phyloP scores from a whole-genome alignment of 1,140 invertebrate genomes.

The Ceratitis capitata region DNA sequence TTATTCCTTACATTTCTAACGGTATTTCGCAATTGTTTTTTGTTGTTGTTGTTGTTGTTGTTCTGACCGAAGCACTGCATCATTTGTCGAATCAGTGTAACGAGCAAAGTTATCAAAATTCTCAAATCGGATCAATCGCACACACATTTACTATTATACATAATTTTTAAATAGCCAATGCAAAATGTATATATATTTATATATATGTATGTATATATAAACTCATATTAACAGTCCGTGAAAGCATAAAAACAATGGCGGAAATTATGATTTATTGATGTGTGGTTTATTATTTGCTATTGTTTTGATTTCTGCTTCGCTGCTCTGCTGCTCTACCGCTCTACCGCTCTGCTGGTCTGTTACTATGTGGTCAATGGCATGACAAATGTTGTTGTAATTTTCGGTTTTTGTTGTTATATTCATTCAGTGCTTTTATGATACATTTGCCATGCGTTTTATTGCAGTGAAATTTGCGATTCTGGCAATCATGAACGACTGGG shows the following conservation, averaged over 20 bases:
- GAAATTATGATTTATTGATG: slow-evolving; percentile 6
- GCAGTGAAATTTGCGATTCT: too few species aligned
- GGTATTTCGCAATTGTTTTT: not conserved
- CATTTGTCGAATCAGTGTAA: not conserved
- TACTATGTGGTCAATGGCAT: not conserved
- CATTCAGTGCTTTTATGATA: too few species aligned
- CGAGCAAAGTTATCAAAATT: not conserved
- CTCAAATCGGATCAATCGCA: not conserved
- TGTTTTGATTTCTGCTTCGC: not conserved
- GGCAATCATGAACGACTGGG: not conserved
- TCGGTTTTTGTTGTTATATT: too few species aligned
- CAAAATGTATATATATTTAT: not conserved
- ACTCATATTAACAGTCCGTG: not conserved
- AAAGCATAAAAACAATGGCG: slow-evolving; percentile 17
- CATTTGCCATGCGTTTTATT: too few species aligned
- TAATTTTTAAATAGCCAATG: too few species aligned
- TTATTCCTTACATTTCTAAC: not conserved
- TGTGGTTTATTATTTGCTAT: not conserved
- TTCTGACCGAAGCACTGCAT: not conserved
- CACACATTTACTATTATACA: not conserved
- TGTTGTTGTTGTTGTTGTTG: not conserved
- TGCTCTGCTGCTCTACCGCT: too few species aligned
- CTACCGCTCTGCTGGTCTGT: too few species aligned
- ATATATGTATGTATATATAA: not conserved
- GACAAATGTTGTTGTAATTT: not conserved